phyloP scores from a whole-genome alignment of 1,140 invertebrate genomes.

The Nasonia giraulti region DNA sequence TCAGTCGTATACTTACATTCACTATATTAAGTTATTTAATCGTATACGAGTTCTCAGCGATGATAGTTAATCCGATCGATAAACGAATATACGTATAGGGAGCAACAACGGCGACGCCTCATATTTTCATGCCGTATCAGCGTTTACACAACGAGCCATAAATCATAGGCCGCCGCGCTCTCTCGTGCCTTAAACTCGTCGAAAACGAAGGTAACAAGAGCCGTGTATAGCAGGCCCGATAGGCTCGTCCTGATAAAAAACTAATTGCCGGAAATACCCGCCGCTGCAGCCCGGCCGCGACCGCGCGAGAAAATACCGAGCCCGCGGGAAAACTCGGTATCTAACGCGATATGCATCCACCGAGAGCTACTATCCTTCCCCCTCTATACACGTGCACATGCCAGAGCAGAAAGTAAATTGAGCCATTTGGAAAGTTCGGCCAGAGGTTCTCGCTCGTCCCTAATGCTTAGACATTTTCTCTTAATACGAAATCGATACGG shows the following conservation, averaged over 20 bases:
- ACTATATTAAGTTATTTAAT: not conserved
- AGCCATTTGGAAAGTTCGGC: not conserved
- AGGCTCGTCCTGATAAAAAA: not conserved
- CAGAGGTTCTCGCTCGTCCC: too few species aligned
- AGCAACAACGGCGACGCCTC: too few species aligned
- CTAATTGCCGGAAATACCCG: not conserved
- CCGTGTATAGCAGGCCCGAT: not conserved
- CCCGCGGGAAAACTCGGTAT: not conserved
- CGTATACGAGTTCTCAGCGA: not conserved
- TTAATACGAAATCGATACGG: constrained; percentile 52
- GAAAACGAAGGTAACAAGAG: not conserved
- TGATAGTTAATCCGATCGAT: not conserved
- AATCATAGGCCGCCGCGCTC: not conserved
- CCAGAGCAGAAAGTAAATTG: constrained; percentile 34
- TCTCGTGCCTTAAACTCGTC: not conserved
- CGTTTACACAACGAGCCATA: not conserved
- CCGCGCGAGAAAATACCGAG: not conserved
- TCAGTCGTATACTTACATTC: not conserved
- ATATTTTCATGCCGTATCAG: not conserved
- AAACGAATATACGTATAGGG: too few species aligned
- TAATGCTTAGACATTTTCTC: constrained; percentile 40
- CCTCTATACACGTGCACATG: not conserved
- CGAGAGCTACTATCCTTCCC: not conserved
- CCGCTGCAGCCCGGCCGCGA: not conserved
- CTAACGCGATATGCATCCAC: not conserved